phyloP scores from a whole-genome alignment of 2,888 invertebrate species.

The Macaria liturata region DNA sequence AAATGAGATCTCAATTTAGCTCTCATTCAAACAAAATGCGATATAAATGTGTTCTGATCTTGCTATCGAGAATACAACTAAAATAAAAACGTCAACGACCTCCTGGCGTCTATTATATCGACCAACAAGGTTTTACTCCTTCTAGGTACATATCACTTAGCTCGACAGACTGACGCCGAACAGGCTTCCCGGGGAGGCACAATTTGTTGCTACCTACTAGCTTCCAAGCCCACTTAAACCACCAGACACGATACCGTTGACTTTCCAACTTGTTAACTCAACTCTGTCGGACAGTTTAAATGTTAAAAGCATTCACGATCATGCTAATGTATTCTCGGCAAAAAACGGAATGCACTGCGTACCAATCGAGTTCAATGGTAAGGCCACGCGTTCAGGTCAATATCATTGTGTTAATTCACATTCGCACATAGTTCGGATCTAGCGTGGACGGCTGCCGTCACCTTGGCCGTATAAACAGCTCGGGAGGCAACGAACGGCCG shows the following conservation, averaged over 20 bases:
- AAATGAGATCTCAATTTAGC: no score
- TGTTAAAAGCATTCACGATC: constrained; percentile 14
- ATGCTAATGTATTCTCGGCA: constrained; percentile 9
- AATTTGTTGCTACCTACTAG: constrained; percentile 30
- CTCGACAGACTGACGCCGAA: constrained; percentile 28
- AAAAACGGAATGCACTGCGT: constrained; percentile 9
- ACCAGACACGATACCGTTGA: constrained; percentile 6
- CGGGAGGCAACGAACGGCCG: constrained; percentile 63
- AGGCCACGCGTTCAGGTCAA: constrained; percentile 42
- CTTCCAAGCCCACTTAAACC: constrained; percentile 10
- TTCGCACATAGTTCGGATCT: constrained; percentile 41
- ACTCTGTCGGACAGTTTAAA: constrained; percentile 16
- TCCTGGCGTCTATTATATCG: constrained; percentile 15
- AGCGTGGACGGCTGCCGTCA: constrained; percentile 60
- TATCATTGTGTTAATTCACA: constrained; percentile 49
- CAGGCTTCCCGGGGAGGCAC: constrained; percentile 33
- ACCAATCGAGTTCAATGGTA: constrained; percentile 17
- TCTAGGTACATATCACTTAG: constrained; percentile 10
- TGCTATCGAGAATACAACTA: no score
- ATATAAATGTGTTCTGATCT: no score
- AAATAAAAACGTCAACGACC: constrained; percentile 13
- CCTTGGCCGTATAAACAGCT: constrained; percentile 68
- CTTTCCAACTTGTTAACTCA: constrained; percentile 12
- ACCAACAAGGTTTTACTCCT: constrained; percentile 15
- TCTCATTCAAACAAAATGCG: no score